Evolutionary conservation across 2,113 vertebrate species (phyloP).

Genomic region (Peucedramus taeniatus): DNA sequence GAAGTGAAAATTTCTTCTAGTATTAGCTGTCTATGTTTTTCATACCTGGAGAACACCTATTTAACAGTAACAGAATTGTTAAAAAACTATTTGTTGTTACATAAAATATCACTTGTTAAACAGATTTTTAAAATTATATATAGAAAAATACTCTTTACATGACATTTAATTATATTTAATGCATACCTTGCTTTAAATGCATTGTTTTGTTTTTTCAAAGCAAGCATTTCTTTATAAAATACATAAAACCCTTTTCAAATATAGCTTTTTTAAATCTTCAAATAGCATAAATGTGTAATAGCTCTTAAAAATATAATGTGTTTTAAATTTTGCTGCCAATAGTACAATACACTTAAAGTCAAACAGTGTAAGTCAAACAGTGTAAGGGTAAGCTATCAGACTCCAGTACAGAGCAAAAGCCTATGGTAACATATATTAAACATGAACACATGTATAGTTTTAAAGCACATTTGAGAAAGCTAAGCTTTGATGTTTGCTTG

Average conservation of each 20-base stretch:
- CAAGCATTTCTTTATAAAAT: background rate
- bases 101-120: background rate
- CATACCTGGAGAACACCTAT: background rate
- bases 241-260: background rate
- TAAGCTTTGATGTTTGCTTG: background rate
- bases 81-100: background rate
- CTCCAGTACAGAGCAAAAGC: background rate
- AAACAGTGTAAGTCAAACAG: background rate
- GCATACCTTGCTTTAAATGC: background rate
- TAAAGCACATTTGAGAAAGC: background rate
- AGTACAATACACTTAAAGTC: background rate
- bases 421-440: background rate
- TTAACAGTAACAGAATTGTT: background rate
- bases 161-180: background rate
- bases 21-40: background rate
- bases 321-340: background rate
- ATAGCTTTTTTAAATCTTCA: background rate
- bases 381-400: background rate
- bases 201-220: background rate
- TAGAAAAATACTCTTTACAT: background rate
- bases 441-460: background rate
- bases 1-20: constrained; percentile 6
- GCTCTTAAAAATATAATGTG: background rate
- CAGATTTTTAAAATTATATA: background rate
- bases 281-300: background rate